Base-by-base conservation (phyloP, 1,140 invertebrate genomes). In the Drosophila rufa region DNA sequence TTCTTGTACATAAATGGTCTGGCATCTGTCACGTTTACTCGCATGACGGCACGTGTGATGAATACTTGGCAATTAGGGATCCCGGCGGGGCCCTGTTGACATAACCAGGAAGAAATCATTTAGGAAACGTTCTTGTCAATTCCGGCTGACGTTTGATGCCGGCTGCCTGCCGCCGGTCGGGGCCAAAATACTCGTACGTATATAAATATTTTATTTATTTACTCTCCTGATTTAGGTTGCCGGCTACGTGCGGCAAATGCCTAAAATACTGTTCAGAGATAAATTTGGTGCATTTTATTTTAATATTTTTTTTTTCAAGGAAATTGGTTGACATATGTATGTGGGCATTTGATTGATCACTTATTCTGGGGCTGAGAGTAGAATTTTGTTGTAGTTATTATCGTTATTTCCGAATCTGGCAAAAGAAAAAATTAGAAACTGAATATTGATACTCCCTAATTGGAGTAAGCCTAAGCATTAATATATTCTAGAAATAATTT, bases 121-220 rank as follows among this genome's bases (percentile, higher is more conserved):
- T 83, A 83, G 68, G 66, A 69, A 83, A 84, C 68, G 80, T 80
- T 78, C 71, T 61, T 53, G 61, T 80, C 84, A 80, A 83, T 83
- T 89, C 68, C 76, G 60, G 47, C 66, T 73, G 58, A 70, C 46
- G 58, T 65, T 79, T 51, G 33, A 77, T 74, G 15, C 45, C 27
- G 67, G 30, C 6, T 45, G n/a, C 5, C 8, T 27, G 19, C 1
- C 14, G 27, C 7, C n/a, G 43, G 40, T 8, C 12, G 50, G 14
- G 45, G 17, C 27, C 19, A 12, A 36, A 12, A n/a, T 55, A 36
- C 46, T 48, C 66, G 9, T 40, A 55, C 66, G 40, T 51, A 48
- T 61, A 87, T 84, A 89, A 78, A 87, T 89, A 89, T 84, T 84
- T 89, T 80, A 89, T 89, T 89, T 87, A 87, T 87, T 87, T 87